Conservation (phyloP, 2,888 invertebrate species). For the Synergus gifuensis region DNA sequence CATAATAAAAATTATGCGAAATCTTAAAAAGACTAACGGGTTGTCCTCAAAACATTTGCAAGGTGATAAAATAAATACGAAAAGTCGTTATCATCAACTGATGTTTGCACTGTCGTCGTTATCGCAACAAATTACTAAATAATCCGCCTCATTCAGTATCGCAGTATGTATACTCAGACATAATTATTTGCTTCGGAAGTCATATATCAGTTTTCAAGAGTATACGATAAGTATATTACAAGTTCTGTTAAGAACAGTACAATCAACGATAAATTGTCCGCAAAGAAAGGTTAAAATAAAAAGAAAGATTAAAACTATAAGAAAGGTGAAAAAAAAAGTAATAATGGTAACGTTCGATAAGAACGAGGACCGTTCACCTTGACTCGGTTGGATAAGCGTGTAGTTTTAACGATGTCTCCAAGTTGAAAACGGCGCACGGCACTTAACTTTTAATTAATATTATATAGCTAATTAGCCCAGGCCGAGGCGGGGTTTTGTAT, state of each 20-base stretch:
- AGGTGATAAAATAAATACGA: not conserved
- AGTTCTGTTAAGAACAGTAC: conserved; percentile 31
- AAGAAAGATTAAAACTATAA: not conserved
- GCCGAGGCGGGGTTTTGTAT: conserved; percentile 73
- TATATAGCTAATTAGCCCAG: conserved; percentile 77
- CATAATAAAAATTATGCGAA: not conserved
- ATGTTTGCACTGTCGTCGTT: conserved; percentile 34
- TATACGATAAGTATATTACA: conserved; percentile 35
- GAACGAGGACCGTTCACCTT: conserved; percentile 18
- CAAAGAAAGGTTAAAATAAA: conserved; percentile 10
- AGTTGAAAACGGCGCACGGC: conserved; percentile 68
- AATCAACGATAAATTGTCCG: conserved; percentile 21
- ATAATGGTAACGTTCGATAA: conserved; percentile 33
- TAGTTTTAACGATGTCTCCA: conserved; percentile 39
- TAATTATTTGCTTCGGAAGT: conserved; percentile 39
- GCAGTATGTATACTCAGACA: conserved; percentile 25
- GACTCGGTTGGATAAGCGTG: conserved; percentile 37
- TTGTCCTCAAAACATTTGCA: conserved; percentile 2
- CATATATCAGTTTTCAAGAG: conserved; percentile 40
- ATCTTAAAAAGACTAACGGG: not conserved
- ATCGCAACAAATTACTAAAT: conserved; percentile 40
- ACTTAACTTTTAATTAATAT: conserved; percentile 78
- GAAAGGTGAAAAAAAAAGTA: not conserved
- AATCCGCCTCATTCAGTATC: conserved; percentile 35
- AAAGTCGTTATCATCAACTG: conserved; percentile 18